These are phyloP conservation scores for Holothuria scabra DNA, from an alignment of 53 echinoderm and acorn worm genomes.

Conservation along the genomic window DNA sequence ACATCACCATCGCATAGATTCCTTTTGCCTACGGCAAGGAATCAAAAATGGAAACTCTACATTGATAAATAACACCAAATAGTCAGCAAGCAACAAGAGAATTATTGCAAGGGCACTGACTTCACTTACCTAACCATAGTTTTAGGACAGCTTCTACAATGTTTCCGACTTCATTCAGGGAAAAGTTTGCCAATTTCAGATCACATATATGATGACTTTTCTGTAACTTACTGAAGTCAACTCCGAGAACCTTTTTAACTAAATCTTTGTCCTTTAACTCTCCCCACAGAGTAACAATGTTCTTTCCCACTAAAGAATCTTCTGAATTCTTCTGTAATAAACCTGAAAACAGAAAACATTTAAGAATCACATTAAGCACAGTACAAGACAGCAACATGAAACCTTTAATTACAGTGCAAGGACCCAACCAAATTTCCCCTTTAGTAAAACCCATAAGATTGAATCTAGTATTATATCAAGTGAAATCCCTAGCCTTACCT, in stretches of 20 bases:
- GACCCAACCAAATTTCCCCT: no score
- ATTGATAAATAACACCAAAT: no score
- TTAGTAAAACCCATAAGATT: no score
- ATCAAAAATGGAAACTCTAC: no score
- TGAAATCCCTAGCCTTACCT: no score
- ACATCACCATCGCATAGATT: no score
- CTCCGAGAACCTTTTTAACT: background rate
- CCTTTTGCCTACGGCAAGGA: no score
- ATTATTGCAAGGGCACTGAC: no score
- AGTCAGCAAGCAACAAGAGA: no score
- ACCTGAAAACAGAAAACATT: background rate
- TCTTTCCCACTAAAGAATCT: background rate
- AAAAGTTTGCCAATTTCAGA: background rate
- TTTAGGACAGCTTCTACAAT: conserved; percentile 29
- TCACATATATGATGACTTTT: background rate
- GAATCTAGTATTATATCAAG: no score
- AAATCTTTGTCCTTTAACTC: background rate
- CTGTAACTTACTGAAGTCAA: background rate
- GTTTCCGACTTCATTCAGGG: background rate
- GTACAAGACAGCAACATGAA: no score
- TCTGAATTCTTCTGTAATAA: background rate
- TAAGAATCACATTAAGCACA: background rate
- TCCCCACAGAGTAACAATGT: conserved; percentile 12
- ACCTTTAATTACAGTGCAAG: no score
- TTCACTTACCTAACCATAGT: conserved; percentile 10